These are phyloP conservation scores for Imbricaverruca yamaguchii DNA, from an alignment of 2,888 invertebrate species.

Conservation along the genomic window DNA sequence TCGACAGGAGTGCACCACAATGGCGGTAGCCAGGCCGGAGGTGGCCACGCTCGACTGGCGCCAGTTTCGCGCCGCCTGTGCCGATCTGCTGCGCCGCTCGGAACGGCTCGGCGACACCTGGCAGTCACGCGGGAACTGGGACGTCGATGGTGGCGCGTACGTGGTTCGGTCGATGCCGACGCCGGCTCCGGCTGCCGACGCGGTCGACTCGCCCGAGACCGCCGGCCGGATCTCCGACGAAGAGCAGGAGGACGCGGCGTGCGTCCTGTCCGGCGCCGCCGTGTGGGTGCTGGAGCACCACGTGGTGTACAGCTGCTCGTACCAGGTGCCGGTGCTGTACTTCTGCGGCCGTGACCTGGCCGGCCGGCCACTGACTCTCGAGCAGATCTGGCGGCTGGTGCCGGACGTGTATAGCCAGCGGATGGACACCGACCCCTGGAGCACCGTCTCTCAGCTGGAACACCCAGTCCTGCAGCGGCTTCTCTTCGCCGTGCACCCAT, in stretches of 20 bases:
- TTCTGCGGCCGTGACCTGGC: background rate
- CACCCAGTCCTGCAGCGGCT: constrained; percentile 30
- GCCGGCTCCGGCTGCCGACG: background rate
- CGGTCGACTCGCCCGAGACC: background rate
- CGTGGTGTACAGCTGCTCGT: background rate
- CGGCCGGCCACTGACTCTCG: background rate
- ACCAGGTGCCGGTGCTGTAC: background rate
- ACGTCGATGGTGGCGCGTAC: background rate
- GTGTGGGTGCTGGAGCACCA: constrained; percentile 17
- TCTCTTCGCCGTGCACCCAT: constrained; percentile 30
- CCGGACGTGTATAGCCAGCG: constrained; percentile 21
- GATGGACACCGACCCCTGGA: constrained; percentile 25
- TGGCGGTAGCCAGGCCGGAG: background rate
- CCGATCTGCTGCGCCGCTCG: background rate
- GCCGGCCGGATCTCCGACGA: background rate
- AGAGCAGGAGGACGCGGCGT: background rate
- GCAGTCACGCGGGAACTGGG: background rate
- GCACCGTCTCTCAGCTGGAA: constrained; percentile 28
- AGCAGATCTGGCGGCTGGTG: background rate
- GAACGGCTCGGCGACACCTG: background rate
- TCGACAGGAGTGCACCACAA: background rate
- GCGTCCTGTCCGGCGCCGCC: too few relatives aligned
- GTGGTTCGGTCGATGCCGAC: background rate
- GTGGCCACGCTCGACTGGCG: background rate
- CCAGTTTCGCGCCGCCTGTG: constrained; percentile 1